These are phyloP conservation scores for Germaria angustata DNA, from an alignment of 2,888 invertebrate species.

Conservation along the genomic window DNA sequence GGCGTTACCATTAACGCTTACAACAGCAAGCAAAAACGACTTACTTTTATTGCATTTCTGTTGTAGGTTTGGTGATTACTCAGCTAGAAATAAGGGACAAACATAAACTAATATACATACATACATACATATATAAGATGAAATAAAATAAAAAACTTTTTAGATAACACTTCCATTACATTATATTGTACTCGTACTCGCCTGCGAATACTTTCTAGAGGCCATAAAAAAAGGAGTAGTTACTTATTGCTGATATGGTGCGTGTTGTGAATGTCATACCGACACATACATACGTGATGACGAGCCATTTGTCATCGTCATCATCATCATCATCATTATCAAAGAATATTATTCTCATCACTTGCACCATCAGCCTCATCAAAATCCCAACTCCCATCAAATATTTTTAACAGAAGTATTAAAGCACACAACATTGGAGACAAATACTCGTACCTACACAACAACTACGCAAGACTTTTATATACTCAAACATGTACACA, in stretches of 20 bases:
- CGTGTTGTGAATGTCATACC: slow-evolving; percentile 43
- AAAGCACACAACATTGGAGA: slow-evolving; percentile 21
- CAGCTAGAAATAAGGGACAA: neutral
- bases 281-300: slow-evolving; percentile 30
- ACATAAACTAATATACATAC: neutral
- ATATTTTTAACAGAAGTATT: neutral
- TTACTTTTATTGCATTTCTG: neutral
- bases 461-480: slow-evolving; percentile 6
- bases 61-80: neutral
- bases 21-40: neutral
- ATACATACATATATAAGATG: too few species aligned
- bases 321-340: slow-evolving; percentile 39
- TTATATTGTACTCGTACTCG: neutral
- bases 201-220: slow-evolving; percentile 15
- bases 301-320: slow-evolving; percentile 51
- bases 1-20: slow-evolving; percentile 15
- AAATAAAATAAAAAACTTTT: slow-evolving; percentile 7
- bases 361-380: neutral
- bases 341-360: neutral
- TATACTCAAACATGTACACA: neutral
- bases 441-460: too few species aligned
- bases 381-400: neutral
- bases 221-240: slow-evolving; percentile 19
- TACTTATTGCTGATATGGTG: slow-evolving; percentile 1
- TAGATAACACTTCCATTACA: slow-evolving; percentile 9